phyloP scores from a whole-genome alignment of 1,140 invertebrate species.

The Drosophila grimshawi region DNA sequence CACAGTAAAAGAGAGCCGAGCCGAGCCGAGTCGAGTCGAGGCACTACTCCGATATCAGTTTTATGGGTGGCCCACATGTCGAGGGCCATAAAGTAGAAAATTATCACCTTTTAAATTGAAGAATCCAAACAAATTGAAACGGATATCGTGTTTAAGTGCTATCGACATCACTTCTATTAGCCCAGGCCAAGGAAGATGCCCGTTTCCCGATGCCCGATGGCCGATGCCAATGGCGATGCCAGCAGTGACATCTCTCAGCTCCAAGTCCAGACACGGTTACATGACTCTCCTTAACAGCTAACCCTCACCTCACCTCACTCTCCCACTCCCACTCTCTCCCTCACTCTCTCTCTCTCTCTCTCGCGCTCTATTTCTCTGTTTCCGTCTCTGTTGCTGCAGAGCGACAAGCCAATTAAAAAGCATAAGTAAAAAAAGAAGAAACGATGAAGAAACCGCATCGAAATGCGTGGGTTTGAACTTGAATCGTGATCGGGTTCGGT shows the following conservation, averaged over 20 bases:
- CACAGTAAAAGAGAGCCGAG: constrained; percentile 27
- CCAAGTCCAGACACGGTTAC: constrained; percentile 57
- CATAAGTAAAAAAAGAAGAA: constrained; percentile 26
- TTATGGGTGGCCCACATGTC: constrained; percentile 85
- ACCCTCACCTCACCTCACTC: constrained; percentile 1
- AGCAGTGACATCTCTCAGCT: constrained; percentile 40
- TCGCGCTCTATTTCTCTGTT: not conserved
- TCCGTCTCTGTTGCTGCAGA: constrained; percentile 6
- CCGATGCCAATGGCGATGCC: constrained; percentile 21
- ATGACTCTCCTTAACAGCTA: constrained; percentile 63
- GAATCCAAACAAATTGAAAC: constrained; percentile 85
- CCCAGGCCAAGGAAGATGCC: constrained; percentile 19
- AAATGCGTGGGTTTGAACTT: constrained; percentile 45
- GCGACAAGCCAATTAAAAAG: constrained; percentile 82
- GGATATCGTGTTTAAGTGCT: constrained; percentile 85
- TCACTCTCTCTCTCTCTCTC: not conserved
- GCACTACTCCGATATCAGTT: constrained; percentile 84
- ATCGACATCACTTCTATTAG: constrained; percentile 84
- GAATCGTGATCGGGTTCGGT: constrained; percentile 42
- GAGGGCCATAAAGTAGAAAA: constrained; percentile 85
- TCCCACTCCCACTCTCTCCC: not conserved
- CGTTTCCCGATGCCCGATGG: not conserved
- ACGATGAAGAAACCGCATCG: constrained; percentile 20
- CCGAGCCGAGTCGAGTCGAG: constrained; percentile 1
- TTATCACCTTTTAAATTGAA: constrained; percentile 85